These are phyloP conservation scores for Ruditapes philippinarum DNA, from an alignment of 1,140 invertebrate genomes.

Conservation along the genomic window DNA sequence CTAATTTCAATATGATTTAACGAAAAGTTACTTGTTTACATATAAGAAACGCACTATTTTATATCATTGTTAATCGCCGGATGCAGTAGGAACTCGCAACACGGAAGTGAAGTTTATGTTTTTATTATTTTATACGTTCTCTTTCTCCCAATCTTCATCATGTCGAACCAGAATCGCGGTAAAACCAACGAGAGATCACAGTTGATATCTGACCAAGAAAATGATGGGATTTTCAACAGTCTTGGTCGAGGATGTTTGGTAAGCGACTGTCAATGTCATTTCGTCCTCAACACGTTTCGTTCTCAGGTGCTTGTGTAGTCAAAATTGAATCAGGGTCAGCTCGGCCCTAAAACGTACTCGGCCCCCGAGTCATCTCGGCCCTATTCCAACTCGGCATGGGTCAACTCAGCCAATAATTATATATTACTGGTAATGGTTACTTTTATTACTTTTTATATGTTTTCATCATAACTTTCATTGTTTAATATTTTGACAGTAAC, in stretches of 20 bases:
- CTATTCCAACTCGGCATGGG: too few species aligned
- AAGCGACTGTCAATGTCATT: too few species aligned
- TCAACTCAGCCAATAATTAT: too few species aligned
- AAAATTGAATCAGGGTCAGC: too few species aligned
- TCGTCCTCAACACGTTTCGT: too few species aligned
- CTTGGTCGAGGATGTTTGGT: conserved; percentile 37
- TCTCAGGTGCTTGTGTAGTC: too few species aligned
- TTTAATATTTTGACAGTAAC: too few species aligned
- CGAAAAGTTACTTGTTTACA: neutral
- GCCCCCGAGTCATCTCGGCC: too few species aligned
- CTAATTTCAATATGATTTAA: neutral
- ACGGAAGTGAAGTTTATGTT: conserved; percentile 19
- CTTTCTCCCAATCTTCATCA: neutral
- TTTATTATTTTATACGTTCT: neutral
- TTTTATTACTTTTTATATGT: too few species aligned
- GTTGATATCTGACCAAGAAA: conserved; percentile 34
- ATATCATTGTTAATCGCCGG: neutral
- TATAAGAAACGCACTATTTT: neutral
- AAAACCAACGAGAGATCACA: conserved; percentile 12
- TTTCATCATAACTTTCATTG: too few species aligned
- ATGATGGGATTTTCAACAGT: conserved; percentile 33
- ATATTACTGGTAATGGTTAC: too few species aligned
- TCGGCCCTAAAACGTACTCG: too few species aligned
- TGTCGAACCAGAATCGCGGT: neutral
- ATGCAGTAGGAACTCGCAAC: neutral